These are phyloP conservation scores for Murina feae DNA, from an alignment of 2,113 vertebrate species.

Conservation along the genomic window DNA sequence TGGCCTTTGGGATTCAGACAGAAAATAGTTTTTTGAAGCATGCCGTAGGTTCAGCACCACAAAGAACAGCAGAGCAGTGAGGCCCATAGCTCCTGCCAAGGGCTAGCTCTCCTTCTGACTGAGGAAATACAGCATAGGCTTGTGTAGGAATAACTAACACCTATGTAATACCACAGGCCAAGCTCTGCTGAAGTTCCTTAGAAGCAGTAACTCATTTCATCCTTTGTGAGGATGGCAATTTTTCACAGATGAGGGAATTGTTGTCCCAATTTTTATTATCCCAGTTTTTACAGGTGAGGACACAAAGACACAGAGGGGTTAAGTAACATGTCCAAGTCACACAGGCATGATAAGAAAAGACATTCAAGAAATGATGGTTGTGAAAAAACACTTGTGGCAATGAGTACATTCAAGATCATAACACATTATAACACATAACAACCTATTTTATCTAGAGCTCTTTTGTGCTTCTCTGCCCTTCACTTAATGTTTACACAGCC, in stretches of 20 bases:
- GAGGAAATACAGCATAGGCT: neutral
- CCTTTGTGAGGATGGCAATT: neutral
- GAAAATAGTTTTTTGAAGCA: neutral
- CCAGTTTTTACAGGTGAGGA: neutral
- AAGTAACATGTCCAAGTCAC: neutral
- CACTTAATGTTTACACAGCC: neutral
- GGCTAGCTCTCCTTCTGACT: neutral
- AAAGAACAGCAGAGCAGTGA: neutral
- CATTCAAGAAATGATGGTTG: neutral
- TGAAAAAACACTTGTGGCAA: neutral
- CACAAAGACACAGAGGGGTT: neutral
- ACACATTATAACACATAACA: neutral
- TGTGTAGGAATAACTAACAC: neutral
- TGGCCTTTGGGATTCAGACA: neutral
- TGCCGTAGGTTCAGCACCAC: neutral
- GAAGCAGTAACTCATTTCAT: neutral
- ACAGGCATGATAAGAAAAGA: neutral
- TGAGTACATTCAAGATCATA: neutral
- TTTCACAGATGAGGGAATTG: neutral
- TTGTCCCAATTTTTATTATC: neutral
- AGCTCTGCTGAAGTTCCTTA: neutral
- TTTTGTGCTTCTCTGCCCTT: neutral
- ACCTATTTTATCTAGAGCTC: neutral
- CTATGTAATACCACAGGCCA: rapidly evolving
- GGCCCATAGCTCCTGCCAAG: rapidly evolving